Base-by-base conservation (phyloP, 1,140 invertebrate species). In the Drosophila watanabei region DNA sequence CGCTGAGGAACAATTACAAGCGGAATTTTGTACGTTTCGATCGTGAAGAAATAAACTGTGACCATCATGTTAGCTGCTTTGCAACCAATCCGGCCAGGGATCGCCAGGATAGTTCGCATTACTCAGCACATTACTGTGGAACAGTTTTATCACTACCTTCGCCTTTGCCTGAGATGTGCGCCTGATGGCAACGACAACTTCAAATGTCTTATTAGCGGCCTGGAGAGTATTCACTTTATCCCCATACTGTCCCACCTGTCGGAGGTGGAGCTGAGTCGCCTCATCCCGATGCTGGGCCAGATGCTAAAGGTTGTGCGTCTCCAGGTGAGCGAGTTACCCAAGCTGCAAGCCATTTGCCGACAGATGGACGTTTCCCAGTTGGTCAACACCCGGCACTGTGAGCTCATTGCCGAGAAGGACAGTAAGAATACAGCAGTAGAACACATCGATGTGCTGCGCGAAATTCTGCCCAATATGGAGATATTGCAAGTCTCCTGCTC, bases 391-490 rank as follows among this genome's bases (percentile, higher is more conserved):
- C 49, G 24, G 10, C 13, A 2, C 10, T 80, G 77, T 16, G 7
- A 54, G 0, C 20, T 84, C 2, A 4, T 52, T 7, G 14, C 39
- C 2, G n/a, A n/a, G 16, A 32, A 32, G 10, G 46, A 33, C 11
- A 8, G 2, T 20, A 11, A 28, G 35, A 28, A 39, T n/a, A 5
- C 35, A 7, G 20, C 20, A 28, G 9, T 10, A 11, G 4, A n/a
- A 28, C 14, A n/a, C 5, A 57, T 61, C n/a, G 18, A 39, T 4
- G 14, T 45, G 9, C 20, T 85, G 14, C 56, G 46, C 9, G 5
- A 52, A 5, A 11, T 84, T 46, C 10, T 85, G 32, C 82, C 82
- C 0, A 13, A 41, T 9, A 0, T 84, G 14, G 28, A 72, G 28
- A 5, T 32, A 7, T n/a, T 85, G 39, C 46, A 41, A n/a, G 5